These are phyloP conservation scores for Drosophila serrata DNA, from an alignment of 1,140 invertebrate genomes.

Conservation along the genomic window DNA sequence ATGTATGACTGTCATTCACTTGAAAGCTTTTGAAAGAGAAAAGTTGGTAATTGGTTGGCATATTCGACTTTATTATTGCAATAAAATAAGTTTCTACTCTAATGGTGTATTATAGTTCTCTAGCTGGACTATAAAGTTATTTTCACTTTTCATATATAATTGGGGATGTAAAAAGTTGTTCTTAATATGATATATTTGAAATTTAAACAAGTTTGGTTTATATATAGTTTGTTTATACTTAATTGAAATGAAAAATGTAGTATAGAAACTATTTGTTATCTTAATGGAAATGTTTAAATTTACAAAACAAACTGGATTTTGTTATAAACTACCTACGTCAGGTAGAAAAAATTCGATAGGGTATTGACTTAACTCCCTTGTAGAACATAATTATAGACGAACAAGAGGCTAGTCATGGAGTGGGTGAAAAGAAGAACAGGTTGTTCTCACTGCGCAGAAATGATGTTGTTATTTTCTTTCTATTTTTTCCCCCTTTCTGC, in stretches of 20 bases:
- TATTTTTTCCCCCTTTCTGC: neutral
- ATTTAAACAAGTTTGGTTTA: too few relatives aligned
- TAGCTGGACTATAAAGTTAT: neutral
- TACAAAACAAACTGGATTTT: neutral
- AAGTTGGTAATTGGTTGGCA: constrained; percentile 7
- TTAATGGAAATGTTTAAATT: neutral
- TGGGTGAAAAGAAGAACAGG: constrained; percentile 17
- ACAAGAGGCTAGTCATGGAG: neutral
- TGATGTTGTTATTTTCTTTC: constrained; percentile 47
- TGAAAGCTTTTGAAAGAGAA: constrained; percentile 6
- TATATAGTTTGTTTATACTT: too few relatives aligned
- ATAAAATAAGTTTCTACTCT: neutral
- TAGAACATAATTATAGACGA: constrained; percentile 40
- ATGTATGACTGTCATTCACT: constrained; percentile 8
- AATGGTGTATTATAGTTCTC: neutral
- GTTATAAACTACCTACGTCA: neutral
- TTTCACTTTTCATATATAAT: neutral
- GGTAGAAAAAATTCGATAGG: neutral
- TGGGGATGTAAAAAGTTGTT: neutral
- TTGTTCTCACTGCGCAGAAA: constrained; percentile 40
- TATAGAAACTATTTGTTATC: neutral
- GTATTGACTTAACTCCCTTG: neutral
- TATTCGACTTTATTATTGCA: neutral
- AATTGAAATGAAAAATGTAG: neutral
- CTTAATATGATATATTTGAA: neutral